phyloP scores from a whole-genome alignment of 2,797 vertebrate genomes.

The Danio kyathit region DNA sequence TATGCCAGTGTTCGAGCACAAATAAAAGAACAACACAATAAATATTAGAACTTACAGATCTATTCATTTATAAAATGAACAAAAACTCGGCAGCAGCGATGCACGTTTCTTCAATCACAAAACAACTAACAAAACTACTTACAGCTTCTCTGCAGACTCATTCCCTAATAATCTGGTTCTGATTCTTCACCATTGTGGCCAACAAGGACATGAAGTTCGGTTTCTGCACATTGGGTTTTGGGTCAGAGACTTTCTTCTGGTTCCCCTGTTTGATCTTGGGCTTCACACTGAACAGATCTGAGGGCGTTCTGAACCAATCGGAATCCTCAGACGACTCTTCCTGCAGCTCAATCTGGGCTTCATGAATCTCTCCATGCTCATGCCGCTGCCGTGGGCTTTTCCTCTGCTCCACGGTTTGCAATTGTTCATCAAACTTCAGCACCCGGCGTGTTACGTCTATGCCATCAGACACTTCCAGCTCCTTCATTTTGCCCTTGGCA shows the following conservation, averaged over 20 bases:
- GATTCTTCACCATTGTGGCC: constrained; percentile 10
- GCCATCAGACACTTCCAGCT: background rate
- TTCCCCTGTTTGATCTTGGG: background rate
- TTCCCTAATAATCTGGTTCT: constrained; percentile 56
- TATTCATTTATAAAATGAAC: background rate
- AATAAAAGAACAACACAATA: background rate
- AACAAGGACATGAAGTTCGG: constrained; percentile 53
- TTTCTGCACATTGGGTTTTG: background rate
- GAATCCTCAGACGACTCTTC: constrained; percentile 10
- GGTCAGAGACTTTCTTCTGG: background rate
- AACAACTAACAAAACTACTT: background rate
- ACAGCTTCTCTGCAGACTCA: background rate
- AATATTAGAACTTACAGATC: background rate
- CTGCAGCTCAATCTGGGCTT: background rate
- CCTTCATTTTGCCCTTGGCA: background rate
- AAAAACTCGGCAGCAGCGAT: background rate
- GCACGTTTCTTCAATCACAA: background rate
- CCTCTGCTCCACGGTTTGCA: background rate
- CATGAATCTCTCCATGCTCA: background rate
- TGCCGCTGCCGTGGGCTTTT: background rate
- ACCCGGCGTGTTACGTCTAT: constrained; percentile 41
- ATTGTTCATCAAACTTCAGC: constrained; percentile 49
- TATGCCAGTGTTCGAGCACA: background rate
- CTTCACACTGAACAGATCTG: constrained; percentile 7
- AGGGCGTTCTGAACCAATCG: constrained; percentile 34